phyloP scores from a whole-genome alignment of 92 coral and sea anemone genomes.

The Epizoanthus fatuus region DNA sequence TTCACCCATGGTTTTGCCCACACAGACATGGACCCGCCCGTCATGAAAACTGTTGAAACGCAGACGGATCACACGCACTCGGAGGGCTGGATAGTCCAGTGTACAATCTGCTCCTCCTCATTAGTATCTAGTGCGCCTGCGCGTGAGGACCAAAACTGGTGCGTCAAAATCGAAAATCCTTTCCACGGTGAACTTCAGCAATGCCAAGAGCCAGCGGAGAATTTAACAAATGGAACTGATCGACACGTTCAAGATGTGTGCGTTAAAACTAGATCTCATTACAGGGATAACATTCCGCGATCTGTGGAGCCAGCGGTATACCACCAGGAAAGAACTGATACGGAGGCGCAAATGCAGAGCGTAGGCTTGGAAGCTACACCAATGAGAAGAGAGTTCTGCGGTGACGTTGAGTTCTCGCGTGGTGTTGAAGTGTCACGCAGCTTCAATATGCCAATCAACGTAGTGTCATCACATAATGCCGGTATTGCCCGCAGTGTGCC shows the following conservation, averaged over 20 bases:
- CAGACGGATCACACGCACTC: slow-evolving; percentile 42
- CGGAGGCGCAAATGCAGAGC: background rate
- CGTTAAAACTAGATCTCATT: slow-evolving; percentile 4
- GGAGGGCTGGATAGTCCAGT: slow-evolving; percentile 41
- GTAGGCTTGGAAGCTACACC: background rate
- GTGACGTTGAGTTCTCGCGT: background rate
- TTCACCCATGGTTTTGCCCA: background rate
- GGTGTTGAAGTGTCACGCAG: background rate
- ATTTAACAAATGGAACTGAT: slow-evolving; percentile 5
- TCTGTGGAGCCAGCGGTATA: background rate
- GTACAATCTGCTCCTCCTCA: slow-evolving; percentile 30
- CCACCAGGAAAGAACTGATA: slow-evolving; percentile 17
- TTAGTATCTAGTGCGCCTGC: background rate
- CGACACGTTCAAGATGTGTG: slow-evolving; percentile 24
- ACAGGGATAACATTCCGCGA: background rate
- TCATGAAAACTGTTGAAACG: slow-evolving; percentile 32
- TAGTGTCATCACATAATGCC: background rate
- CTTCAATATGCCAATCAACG: slow-evolving; percentile 2
- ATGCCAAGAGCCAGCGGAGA: background rate
- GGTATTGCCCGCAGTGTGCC: slow-evolving; percentile 3
- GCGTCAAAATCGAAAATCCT: slow-evolving; percentile 19
- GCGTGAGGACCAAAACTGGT: slow-evolving; percentile 7
- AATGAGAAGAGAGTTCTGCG: background rate
- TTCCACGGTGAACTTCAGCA: background rate
- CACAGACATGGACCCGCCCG: slow-evolving; percentile 19